Evolutionary conservation across 2,888 invertebrate species (phyloP).

Genomic region (Allolobophora icterica): DNA sequence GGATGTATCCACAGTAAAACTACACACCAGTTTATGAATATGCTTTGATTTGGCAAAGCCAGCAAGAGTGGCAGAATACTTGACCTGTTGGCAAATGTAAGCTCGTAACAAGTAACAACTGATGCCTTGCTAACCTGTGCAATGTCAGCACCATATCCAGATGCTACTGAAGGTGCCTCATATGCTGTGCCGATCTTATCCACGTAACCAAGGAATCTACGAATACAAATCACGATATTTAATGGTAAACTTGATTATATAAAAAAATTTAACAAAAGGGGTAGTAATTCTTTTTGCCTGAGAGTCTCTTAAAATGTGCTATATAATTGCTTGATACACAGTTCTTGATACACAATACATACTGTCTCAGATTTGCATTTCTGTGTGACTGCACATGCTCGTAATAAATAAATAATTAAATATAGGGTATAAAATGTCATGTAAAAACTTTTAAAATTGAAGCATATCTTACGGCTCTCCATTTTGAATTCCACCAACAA

Average conservation of each 20-base stretch:
- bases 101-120: neutral
- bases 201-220: constrained; percentile 87
- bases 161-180: constrained; percentile 82
- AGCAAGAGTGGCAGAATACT: neutral
- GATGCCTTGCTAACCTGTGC: constrained; percentile 70
- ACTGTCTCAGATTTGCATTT: too few relatives aligned
- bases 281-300: too few relatives aligned
- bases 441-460: too few relatives aligned
- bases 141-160: constrained; percentile 86
- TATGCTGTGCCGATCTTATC: constrained; percentile 93
- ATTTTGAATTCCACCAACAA: constrained; percentile 87
- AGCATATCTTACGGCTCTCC: constrained; percentile 68
- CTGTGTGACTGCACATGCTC: too few relatives aligned
- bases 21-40: neutral
- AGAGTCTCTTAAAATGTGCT: neutral
- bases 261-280: neutral
- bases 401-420: too few relatives aligned
- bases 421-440: neutral
- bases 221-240: constrained; percentile 48
- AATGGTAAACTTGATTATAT: neutral
- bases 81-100: neutral
- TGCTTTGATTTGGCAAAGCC: neutral
- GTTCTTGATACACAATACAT: neutral
- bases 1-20: neutral
- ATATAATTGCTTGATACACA: neutral